Conservation (phyloP, 2,113 vertebrate genomes). For the Platysteira castanea region DNA sequence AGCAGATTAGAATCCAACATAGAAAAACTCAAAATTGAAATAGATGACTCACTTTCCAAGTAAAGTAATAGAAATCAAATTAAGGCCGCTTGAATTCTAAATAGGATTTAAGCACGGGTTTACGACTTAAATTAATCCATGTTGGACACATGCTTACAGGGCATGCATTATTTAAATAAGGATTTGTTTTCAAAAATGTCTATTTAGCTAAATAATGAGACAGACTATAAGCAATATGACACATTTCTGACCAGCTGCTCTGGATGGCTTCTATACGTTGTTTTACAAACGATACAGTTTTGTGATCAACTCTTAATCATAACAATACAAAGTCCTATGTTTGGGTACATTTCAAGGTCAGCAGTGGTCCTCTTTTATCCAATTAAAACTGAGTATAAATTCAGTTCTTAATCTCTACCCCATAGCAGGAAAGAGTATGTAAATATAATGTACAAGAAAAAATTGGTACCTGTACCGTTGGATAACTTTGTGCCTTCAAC, state of each 20-base stretch:
- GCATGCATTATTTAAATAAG: background rate
- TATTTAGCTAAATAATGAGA: background rate
- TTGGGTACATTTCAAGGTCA: background rate
- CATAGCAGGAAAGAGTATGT: accelerated
- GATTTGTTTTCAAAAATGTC: background rate
- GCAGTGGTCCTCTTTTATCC: background rate
- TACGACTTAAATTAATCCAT: background rate
- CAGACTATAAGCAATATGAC: background rate
- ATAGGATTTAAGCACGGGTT: background rate
- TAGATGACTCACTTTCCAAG: background rate
- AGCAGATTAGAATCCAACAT: background rate
- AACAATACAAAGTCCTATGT: background rate
- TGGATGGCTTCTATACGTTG: background rate
- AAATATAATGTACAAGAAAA: background rate
- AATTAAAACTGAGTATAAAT: background rate
- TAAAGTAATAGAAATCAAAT: background rate
- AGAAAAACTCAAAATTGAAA: background rate
- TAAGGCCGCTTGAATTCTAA: background rate
- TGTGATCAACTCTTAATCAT: background rate
- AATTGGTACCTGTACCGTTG: background rate
- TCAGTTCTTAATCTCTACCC: background rate
- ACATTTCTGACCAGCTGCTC: background rate
- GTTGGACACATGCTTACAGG: background rate
- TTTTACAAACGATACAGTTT: background rate
- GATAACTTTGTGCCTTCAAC: background rate